These are phyloP conservation scores for Zeugodacus cucurbitae DNA, from an alignment of 1,140 invertebrate genomes.

Conservation along the genomic window DNA sequence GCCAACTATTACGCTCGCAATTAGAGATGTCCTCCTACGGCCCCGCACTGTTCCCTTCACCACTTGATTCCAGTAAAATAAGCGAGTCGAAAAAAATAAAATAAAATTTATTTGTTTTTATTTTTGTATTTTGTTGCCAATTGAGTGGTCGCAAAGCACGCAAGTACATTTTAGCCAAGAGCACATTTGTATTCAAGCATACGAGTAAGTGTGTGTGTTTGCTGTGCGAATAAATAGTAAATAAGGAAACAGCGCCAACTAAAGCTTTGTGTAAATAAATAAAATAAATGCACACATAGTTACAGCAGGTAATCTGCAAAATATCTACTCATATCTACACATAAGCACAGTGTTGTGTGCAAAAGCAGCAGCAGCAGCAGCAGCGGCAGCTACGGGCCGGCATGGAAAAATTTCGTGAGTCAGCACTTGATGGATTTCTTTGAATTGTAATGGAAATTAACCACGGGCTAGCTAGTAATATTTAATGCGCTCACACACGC, in stretches of 20 bases:
- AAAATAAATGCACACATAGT: not conserved
- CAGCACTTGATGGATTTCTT: not conserved
- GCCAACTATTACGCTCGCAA: not conserved
- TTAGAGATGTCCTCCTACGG: not conserved
- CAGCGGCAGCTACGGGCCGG: not conserved
- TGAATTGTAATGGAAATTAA: constrained; percentile 18
- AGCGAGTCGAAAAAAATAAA: not conserved
- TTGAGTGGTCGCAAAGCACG: not conserved
- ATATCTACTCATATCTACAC: not conserved
- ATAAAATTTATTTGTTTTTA: not conserved
- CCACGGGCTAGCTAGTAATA: not conserved
- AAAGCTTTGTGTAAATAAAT: not conserved
- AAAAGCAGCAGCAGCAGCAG: not conserved
- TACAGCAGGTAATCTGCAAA: not conserved
- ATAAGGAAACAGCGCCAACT: not conserved
- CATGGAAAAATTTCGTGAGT: constrained; percentile 11
- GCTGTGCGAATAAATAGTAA: not conserved
- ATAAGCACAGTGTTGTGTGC: not conserved
- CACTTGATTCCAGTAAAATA: not conserved
- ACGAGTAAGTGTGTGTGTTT: not conserved
- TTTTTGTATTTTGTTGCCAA: not conserved
- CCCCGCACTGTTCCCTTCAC: no score
- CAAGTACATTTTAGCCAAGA: not conserved
- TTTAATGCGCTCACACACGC: not conserved
- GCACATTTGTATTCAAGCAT: not conserved